phyloP scores from a whole-genome alignment of 2,797 vertebrate species.

The Sebastes oblongus region DNA sequence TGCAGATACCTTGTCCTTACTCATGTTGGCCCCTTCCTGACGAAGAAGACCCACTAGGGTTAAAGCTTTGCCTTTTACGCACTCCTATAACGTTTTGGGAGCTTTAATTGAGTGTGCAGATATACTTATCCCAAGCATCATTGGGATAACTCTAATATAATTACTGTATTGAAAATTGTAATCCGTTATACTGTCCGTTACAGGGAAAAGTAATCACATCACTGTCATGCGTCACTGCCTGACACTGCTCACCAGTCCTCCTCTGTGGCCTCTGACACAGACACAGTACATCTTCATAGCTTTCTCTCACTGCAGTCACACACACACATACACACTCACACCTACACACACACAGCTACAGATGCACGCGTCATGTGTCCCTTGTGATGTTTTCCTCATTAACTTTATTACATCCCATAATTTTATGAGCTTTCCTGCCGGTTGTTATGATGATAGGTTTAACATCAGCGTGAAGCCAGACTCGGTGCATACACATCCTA shows the following conservation, averaged over 20 bases:
- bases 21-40: no score
- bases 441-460: slow-evolving; percentile 62
- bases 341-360: not conserved
- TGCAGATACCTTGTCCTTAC: not conserved
- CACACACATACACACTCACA: not conserved
- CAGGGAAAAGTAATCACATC: not conserved
- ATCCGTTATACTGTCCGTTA: not conserved
- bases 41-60: not conserved
- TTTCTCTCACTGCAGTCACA: not conserved
- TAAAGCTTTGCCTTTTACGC: not conserved
- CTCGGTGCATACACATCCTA: slow-evolving; percentile 16
- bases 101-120: not conserved
- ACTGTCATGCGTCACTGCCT: not conserved
- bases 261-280: not conserved
- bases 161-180: not conserved
- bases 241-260: not conserved
- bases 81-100: not conserved
- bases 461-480: slow-evolving; percentile 41
- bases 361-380: slow-evolving; percentile 12
- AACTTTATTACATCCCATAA: slow-evolving; percentile 64
- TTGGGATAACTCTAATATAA: not conserved
- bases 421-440: slow-evolving; percentile 57
- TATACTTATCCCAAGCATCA: not conserved
- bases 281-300: not conserved
- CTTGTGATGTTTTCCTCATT: slow-evolving; percentile 58